Percentiles rank a stretch among this genome's conserved stretches.
These are phyloP conservation scores for Hetaerina titia DNA, from an alignment of 2,888 invertebrate genomes.

Conservation along the genomic window DNA sequence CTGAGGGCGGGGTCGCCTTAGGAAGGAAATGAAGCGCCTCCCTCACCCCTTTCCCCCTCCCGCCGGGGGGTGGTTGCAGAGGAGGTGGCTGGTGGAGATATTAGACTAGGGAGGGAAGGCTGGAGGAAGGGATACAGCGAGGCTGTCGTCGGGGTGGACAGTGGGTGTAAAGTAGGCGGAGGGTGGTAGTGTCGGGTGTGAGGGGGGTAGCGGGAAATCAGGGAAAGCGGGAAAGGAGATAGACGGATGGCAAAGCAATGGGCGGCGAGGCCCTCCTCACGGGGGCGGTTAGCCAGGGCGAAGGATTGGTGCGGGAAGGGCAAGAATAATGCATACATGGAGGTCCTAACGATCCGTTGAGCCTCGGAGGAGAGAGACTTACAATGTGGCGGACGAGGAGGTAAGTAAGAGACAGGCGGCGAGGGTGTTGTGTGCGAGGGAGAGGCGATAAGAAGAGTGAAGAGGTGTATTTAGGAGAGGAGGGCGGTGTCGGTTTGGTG, in stretches of 20 bases:
- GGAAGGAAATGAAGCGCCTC: constrained; percentile 12
- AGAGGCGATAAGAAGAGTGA: constrained; percentile 65
- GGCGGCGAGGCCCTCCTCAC: background rate
- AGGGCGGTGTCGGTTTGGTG: background rate
- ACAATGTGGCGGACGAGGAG: constrained; percentile 9
- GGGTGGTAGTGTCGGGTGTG: background rate
- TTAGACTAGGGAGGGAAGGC: background rate
- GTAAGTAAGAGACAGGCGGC: constrained; percentile 34
- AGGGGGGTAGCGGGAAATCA: too few species aligned
- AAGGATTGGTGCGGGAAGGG: background rate
- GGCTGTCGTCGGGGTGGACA: background rate
- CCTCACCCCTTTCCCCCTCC: background rate
- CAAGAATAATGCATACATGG: constrained; percentile 57
- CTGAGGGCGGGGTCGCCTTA: constrained; percentile 19
- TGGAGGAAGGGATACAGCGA: background rate
- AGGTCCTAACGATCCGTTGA: constrained; percentile 48
- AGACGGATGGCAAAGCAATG: constrained; percentile 22
- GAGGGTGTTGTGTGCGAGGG: constrained; percentile 23
- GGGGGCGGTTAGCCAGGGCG: too few species aligned
- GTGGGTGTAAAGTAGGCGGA: constrained; percentile 47
- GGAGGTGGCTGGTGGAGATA: background rate
- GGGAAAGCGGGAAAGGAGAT: background rate
- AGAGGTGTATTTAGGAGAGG: constrained; percentile 44
- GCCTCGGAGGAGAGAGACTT: constrained; percentile 40
- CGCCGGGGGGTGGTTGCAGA: background rate